Evolutionary conservation across 2,113 vertebrate genomes (phyloP).

Genomic region (Chascanopsetta lugubris): DNA sequence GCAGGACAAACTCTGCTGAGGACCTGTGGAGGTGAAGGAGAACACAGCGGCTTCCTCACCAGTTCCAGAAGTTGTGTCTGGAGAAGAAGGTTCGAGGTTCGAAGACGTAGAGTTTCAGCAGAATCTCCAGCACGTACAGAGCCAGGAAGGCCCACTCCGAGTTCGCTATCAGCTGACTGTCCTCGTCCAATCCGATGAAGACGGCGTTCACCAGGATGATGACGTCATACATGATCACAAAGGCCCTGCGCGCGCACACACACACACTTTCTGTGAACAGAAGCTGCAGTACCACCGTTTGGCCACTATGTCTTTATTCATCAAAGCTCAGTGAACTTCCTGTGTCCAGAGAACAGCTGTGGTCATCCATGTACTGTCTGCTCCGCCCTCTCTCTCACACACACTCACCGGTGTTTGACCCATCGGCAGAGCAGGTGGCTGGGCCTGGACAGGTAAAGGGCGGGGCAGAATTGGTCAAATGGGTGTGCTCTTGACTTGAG

Average conservation of each 20-base stretch:
- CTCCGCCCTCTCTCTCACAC: conserved; percentile 48
- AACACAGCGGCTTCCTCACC: conserved; percentile 78
- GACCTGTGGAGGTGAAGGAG: no score
- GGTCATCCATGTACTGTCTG: neutral
- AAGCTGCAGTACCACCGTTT: no score
- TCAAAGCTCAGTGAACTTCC: no score
- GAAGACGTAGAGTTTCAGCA: conserved; percentile 91
- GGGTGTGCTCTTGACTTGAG: conserved; percentile 86
- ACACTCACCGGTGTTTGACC: conserved; percentile 88
- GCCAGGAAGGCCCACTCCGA: conserved; percentile 90
- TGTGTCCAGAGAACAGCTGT: neutral
- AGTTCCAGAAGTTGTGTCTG: conserved; percentile 93
- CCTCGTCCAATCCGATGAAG: conserved; percentile 93
- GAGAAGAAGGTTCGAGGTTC: conserved; percentile 88
- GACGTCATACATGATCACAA: conserved; percentile 80
- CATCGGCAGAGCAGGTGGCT: conserved; percentile 82
- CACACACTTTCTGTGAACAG: neutral
- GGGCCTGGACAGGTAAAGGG: conserved; percentile 77
- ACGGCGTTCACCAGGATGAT: conserved; percentile 92
- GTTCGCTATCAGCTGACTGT: conserved; percentile 82
- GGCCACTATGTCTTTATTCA: no score
- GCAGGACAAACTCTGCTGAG: no score
- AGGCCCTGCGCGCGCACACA: conserved; percentile 34
- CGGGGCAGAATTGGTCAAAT: conserved; percentile 74
- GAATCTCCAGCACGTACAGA: conserved; percentile 90